Evolutionary conservation across 2,797 vertebrate species (phyloP).

Genomic region (Gobionotothen gibberifrons): DNA sequence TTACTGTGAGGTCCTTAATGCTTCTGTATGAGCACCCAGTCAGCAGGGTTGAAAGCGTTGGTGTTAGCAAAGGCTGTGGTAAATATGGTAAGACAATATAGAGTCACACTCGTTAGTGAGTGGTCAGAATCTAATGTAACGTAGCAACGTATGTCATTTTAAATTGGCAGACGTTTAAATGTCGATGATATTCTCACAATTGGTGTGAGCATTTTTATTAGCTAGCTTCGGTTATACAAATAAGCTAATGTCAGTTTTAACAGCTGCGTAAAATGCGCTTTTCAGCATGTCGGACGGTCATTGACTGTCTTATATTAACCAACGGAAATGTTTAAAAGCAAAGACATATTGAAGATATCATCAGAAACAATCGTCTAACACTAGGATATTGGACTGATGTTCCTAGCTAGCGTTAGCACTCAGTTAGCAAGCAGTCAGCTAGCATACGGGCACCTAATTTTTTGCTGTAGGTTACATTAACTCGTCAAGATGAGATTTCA

Average conservation of each 20-base stretch:
- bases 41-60: not conserved
- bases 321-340: rapidly evolving
- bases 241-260: not conserved
- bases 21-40: too few species aligned
- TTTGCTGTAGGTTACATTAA: not conserved
- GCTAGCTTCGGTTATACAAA: not conserved
- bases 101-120: too few species aligned
- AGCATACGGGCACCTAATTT: not conserved
- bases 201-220: not conserved
- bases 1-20: too few species aligned
- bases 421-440: slow-evolving; percentile 5
- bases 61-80: too few species aligned
- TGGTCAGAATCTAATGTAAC: not conserved
- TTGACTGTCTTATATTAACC: too few species aligned
- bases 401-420: slow-evolving; percentile 16
- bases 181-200: too few species aligned
- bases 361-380: not conserved
- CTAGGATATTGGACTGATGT: not conserved
- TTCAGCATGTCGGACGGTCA: not conserved
- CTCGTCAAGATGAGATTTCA: not conserved
- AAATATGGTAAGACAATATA: too few species aligned
- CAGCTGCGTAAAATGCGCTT: not conserved
- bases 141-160: rapidly evolving
- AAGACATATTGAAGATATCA: rapidly evolving
- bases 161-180: too few species aligned